Base-by-base conservation (phyloP, 2,113 vertebrate genomes). In the Atlantisia rogersi region DNA sequence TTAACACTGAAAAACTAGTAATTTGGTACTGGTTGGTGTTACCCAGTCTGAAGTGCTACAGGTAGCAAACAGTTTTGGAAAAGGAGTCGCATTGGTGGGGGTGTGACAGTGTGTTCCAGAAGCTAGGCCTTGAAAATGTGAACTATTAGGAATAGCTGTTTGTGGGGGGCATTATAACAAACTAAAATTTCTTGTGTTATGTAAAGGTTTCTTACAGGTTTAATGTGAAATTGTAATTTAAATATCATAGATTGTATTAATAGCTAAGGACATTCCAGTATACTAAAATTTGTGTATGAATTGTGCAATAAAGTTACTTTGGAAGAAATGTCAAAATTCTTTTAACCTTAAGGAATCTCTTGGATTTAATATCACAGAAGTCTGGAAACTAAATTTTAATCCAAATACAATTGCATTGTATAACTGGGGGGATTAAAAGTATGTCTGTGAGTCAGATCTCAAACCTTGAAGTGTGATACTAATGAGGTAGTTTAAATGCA, bases 221-320 rank as follows among this genome's bases (percentile, higher is more conserved):
- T 95, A 89, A 85, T 87, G 90, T 97, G 90, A 96, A 94, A 67
- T 81, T 96, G 89, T 94, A 95, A 96, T 64, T 89, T 67, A 91
- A 81, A 60, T 31, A 31, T 31, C 88, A 53, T 62, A 92, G 82
- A 63, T 76, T 21, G 9, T 93, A 89, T 93, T 94, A 95, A 93
- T 82, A 84, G 87, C 62, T 96, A 85, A 85, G 82, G 83, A 75
- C 73, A 83, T 96, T 95, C 79, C 82, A 85, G 28, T 88, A 37
- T 96, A 86, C 91, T 97, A 92, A 95, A 94, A 50, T 81, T 93
- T 93, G 73, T 97, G 86, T 97, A 94, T 95, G 77, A 94, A 90
- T 77, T 97, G 96, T 98, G 96, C 95, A 98, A 98, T 98, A 98
- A 98, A 97, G 91, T 94, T 95, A 94, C 95, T 96, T 96, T 97